Conservation (phyloP, 2,797 vertebrate genomes). For the Malurus splendens region DNA sequence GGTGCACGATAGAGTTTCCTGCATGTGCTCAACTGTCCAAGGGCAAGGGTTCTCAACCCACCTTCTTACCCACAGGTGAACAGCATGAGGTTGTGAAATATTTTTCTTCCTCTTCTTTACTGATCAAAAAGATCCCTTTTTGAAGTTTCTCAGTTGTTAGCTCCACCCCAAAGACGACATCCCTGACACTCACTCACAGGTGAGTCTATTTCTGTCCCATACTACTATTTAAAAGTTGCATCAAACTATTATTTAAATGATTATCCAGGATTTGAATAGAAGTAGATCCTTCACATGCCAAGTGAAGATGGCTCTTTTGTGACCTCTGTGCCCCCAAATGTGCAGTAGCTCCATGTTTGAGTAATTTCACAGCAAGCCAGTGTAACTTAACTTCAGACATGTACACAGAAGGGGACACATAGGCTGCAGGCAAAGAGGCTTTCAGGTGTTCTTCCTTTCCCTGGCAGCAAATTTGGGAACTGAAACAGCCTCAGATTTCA, state of each 20-base stretch:
- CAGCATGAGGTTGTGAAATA: neutral
- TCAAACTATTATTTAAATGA: neutral
- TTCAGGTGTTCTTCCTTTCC: neutral
- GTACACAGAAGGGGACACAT: accelerated
- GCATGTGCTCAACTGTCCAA: neutral
- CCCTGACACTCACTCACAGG: neutral
- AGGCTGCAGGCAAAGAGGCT: neutral
- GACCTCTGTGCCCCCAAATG: neutral
- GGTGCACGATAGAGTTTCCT: neutral
- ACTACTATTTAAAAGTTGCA: neutral
- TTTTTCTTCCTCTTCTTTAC: neutral
- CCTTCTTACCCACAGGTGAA: neutral
- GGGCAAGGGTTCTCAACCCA: neutral
- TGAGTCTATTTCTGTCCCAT: neutral
- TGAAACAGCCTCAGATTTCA: neutral
- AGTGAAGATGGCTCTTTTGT: neutral
- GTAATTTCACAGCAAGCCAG: neutral
- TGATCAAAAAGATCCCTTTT: neutral
- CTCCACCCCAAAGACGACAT: neutral
- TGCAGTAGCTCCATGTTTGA: neutral
- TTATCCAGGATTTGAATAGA: neutral
- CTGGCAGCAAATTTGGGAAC: neutral
- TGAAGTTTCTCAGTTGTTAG: neutral
- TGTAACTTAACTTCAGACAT: neutral
- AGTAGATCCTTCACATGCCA: neutral